phyloP scores from a whole-genome alignment of 2,888 invertebrate genomes.

The Scrobipalpa costella region DNA sequence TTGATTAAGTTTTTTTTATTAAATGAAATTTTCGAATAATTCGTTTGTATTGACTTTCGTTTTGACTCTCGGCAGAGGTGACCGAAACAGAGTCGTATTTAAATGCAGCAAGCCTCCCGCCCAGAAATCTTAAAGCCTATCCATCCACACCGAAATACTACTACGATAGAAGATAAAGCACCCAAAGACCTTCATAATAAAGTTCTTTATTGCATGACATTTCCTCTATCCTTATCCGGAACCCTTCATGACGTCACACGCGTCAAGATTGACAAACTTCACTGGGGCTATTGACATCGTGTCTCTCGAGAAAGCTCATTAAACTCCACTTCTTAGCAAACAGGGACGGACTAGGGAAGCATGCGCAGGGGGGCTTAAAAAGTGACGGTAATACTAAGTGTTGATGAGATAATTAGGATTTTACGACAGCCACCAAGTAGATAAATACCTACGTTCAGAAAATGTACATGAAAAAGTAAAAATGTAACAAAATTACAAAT shows the following conservation, averaged over 20 bases:
- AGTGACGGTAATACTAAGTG: neutral
- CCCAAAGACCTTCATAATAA: neutral
- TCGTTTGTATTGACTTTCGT: too few species aligned
- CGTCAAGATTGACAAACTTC: constrained; percentile 22
- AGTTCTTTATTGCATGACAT: neutral
- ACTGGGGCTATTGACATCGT: constrained; percentile 21
- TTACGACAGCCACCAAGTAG: neutral
- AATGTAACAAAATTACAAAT: too few species aligned
- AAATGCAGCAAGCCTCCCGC: too few species aligned
- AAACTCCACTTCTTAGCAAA: constrained; percentile 22
- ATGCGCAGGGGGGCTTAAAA: neutral
- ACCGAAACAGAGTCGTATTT: too few species aligned
- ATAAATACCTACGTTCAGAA: neutral
- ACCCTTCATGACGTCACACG: constrained; percentile 14
- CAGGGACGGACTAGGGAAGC: constrained; percentile 13
- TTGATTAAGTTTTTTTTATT: too few species aligned
- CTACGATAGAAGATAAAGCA: neutral
- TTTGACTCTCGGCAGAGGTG: too few species aligned
- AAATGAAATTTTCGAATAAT: too few species aligned
- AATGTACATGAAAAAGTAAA: too few species aligned
- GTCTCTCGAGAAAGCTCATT: constrained; percentile 24
- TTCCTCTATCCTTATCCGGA: neutral
- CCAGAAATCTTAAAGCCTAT: too few species aligned
- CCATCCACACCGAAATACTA: neutral
- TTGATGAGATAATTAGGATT: neutral